These are phyloP conservation scores for Panagrolaimus sp. DNA, from an alignment of 1,140 invertebrate species.

Conservation along the genomic window DNA sequence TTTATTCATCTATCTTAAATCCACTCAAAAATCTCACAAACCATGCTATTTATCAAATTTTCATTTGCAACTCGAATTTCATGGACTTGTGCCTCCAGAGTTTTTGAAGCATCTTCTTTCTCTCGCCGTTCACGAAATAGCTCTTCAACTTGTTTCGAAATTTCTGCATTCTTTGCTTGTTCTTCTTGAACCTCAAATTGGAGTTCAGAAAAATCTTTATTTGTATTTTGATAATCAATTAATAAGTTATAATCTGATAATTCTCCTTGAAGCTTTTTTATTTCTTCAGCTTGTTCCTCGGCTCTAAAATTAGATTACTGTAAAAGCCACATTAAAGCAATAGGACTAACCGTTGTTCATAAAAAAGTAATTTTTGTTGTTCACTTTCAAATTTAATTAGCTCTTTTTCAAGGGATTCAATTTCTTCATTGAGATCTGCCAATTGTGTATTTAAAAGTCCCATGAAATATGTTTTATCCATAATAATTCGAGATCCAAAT, in stretches of 20 bases:
- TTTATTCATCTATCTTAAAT: constrained; percentile 14
- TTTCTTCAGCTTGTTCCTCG: constrained; percentile 37
- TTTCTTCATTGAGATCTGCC: constrained; percentile 24
- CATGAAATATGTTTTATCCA: constrained; percentile 34
- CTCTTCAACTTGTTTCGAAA: constrained; percentile 27
- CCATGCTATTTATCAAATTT: constrained; percentile 24
- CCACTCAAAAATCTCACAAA: neutral
- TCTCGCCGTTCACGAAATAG: constrained; percentile 29
- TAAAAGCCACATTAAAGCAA: neutral
- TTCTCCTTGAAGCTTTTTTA: constrained; percentile 32
- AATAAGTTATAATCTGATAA: constrained; percentile 35
- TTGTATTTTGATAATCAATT: constrained; percentile 36
- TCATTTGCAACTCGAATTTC: constrained; percentile 17
- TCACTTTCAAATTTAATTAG: constrained; percentile 29
- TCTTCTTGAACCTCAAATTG: constrained; percentile 25
- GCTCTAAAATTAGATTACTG: constrained; percentile 19
- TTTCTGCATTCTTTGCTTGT: constrained; percentile 22
- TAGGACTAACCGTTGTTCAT: constrained; percentile 30
- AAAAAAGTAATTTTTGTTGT: constrained; percentile 28
- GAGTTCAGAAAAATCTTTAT: constrained; percentile 25
- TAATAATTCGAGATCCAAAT: constrained; percentile 25
- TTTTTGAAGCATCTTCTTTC: constrained; percentile 26
- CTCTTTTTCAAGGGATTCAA: constrained; percentile 18
- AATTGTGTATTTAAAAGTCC: constrained; percentile 37
- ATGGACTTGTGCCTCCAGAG: constrained; percentile 25